These are phyloP conservation scores for Syngnathoides biaculeatus DNA, from an alignment of 2,113 vertebrate genomes.

Conservation along the genomic window DNA sequence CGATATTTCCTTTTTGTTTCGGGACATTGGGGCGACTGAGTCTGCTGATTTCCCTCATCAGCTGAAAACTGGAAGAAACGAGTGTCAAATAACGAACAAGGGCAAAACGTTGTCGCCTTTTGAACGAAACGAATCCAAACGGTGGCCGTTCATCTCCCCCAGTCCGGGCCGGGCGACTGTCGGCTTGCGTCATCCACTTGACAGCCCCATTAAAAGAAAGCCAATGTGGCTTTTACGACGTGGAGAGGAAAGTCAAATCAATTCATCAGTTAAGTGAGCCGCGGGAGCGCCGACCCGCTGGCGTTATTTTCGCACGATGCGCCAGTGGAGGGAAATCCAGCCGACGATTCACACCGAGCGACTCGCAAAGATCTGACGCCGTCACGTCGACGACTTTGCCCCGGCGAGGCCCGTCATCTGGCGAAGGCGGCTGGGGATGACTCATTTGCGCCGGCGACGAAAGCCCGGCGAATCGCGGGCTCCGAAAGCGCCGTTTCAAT, in stretches of 20 bases:
- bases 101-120: neutral
- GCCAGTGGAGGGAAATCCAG: slow-evolving; percentile 8
- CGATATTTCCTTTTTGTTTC: neutral
- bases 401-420: neutral
- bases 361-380: neutral
- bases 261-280: slow-evolving; percentile 37
- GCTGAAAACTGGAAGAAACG: too few species aligned
- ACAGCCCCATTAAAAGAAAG: slow-evolving; percentile 43
- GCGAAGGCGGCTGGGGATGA: neutral
- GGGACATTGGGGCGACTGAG: neutral
- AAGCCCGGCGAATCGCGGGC: neutral
- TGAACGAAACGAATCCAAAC: neutral
- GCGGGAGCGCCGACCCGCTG: neutral
- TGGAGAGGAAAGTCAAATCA: slow-evolving; percentile 48
- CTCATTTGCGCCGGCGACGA: neutral
- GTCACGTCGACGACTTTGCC: neutral
- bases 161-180: slow-evolving; percentile 26
- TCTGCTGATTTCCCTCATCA: neutral
- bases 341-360: slow-evolving; percentile 6
- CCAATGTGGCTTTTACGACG: slow-evolving; percentile 32
- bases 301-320: slow-evolving; percentile 6
- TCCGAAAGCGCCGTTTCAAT: neutral
- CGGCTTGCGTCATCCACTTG: slow-evolving; percentile 23
- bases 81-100: neutral
- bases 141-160: neutral